Evolutionary conservation across 2,888 invertebrate genomes (phyloP).

Genomic region (Pyrgus malvae): DNA sequence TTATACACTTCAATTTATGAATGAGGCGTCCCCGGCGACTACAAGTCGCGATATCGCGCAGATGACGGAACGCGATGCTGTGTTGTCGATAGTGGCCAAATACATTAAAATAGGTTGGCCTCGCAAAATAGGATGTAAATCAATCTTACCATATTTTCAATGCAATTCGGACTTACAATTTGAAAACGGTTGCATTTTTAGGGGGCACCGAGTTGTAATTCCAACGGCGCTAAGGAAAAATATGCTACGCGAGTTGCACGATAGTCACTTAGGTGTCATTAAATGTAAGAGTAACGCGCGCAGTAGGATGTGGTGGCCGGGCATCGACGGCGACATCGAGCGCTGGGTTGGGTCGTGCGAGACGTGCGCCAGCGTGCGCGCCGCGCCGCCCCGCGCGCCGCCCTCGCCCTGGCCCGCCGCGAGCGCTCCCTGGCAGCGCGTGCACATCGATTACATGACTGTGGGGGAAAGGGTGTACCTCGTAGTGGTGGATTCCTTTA

Average conservation of each 20-base stretch:
- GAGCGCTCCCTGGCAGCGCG: constrained; percentile 15
- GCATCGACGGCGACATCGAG: constrained; percentile 31
- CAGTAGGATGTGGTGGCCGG: constrained; percentile 32
- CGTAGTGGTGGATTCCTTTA: constrained; percentile 29
- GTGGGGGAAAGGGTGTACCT: constrained; percentile 25
- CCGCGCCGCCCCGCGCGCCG: constrained; percentile 20
- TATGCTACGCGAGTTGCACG: constrained; percentile 30
- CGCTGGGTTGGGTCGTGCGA: constrained; percentile 26
- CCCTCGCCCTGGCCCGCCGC: constrained; percentile 29
- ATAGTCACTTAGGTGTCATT: constrained; percentile 30
- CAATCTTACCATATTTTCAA: constrained; percentile 29
- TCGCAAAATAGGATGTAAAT: constrained; percentile 29
- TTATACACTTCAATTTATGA: not conserved
- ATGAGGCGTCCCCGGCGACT: constrained; percentile 12
- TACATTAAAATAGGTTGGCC: constrained; percentile 34
- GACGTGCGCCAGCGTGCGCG: constrained; percentile 17
- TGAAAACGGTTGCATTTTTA: constrained; percentile 29
- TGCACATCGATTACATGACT: constrained; percentile 33
- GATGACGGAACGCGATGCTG: constrained; percentile 18
- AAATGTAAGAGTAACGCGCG: constrained; percentile 32
- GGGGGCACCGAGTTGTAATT: constrained; percentile 30
- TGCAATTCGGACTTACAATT: constrained; percentile 32
- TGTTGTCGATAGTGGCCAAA: constrained; percentile 29
- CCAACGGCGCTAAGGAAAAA: constrained; percentile 15
- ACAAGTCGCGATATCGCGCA: constrained; percentile 20